phyloP scores from a whole-genome alignment of 2,113 vertebrate genomes.

The Phylloscopus whistleri region DNA sequence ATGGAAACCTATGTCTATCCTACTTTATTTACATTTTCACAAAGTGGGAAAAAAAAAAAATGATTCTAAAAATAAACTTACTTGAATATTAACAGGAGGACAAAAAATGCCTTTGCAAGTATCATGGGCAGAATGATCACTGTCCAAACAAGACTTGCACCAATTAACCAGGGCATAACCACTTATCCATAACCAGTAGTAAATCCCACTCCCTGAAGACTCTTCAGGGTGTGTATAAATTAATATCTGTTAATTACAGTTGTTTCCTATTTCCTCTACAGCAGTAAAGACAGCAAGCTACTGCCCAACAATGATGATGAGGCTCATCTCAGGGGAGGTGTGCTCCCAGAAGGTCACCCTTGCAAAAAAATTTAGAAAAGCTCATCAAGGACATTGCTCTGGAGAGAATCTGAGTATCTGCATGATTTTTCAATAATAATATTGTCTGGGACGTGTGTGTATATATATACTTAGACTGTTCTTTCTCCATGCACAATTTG shows the following conservation, averaged over 20 bases:
- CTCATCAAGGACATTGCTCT: not conserved
- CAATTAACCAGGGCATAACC: fast-evolving
- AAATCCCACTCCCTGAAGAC: not conserved
- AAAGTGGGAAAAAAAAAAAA: not conserved
- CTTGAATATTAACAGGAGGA: not conserved
- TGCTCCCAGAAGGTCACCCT: not conserved
- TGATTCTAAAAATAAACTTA: not conserved
- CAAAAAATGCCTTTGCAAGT: not conserved
- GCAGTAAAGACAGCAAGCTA: not conserved
- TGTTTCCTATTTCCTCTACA: not conserved
- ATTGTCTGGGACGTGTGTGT: fast-evolving
- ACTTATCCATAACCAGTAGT: not conserved
- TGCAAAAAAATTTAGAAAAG: not conserved
- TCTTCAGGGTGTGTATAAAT: not conserved
- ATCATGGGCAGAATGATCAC: not conserved
- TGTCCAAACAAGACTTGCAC: not conserved
- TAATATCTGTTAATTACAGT: not conserved
- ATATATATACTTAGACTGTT: not conserved
- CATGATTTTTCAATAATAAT: not conserved
- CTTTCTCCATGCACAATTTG: not conserved
- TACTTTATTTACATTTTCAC: not conserved
- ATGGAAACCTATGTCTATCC: not conserved
- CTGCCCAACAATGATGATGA: not conserved
- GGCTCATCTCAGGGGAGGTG: not conserved
- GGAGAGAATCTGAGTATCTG: not conserved